Base-by-base conservation (phyloP, 2,888 invertebrate species). In the Emesis furor region DNA sequence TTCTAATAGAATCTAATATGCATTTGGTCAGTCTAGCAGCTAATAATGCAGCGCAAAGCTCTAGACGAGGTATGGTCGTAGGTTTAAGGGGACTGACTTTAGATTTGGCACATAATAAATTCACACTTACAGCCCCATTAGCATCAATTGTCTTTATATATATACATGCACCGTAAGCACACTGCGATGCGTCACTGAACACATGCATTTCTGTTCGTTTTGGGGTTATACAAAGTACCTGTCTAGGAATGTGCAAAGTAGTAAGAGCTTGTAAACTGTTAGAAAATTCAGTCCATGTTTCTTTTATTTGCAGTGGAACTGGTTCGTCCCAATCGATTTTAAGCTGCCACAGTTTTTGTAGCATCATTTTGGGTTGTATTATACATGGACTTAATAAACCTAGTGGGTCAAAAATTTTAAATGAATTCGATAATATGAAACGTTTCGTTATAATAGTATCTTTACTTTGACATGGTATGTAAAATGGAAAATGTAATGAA, bases 401-500 rank as follows among this genome's bases (percentile, higher is more conserved):
- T 37, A 84, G 42, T 0, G 84, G 83, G 37, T 86, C 86, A 55
- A 84, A 86, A 79, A 72, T 67, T 69, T 62, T 73, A 55, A 76
- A 76, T n/a, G 55, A 75, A 35, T 78, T 82, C 4, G 86, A 88
- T 78, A 86, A 78, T 55, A 88, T 86, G 35, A 59, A 71, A 17
- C 86, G 62, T 72, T 86, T 86, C 2, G 83, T 86, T 30, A 86
- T 73, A 62, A 5, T 37, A 35, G n/a, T 67, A 67, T 77, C 65
- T 17, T 35, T 55, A 24, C 68, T 51, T 14, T 62, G 30, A 24
- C 46, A 72, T 10, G 39, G 39, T 39, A 39, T 39, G 39, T 86
- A 87, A 8, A 86, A 75, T 24, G 88, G 89, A 87, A 90, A 91
- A 74, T 82, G 62, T 6, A 88, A 67, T 1, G 67, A 81, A 37